phyloP scores from a whole-genome alignment of 1,140 invertebrate species.

The Eriosoma lanigerum region DNA sequence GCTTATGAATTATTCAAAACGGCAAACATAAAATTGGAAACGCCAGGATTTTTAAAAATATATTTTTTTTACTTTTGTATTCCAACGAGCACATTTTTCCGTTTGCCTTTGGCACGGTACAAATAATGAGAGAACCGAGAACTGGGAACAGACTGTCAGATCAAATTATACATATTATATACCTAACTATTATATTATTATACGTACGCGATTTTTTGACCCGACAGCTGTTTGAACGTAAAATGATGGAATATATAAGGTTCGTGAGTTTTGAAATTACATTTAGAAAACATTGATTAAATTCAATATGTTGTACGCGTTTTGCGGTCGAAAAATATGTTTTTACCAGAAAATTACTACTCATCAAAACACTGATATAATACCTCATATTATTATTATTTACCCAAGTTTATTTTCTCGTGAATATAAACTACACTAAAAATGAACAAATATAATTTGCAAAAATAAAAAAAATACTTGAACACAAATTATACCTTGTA shows the following conservation, averaged over 20 bases:
- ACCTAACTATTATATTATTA: too few species aligned
- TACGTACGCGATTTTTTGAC: neutral
- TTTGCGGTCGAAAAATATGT: neutral
- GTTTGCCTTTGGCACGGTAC: neutral
- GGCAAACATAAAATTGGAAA: conserved; percentile 32
- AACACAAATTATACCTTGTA: too few species aligned
- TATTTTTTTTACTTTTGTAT: conserved; percentile 4
- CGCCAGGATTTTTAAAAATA: neutral
- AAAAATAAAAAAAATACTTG: too few species aligned
- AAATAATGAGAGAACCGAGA: neutral
- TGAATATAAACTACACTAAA: too few species aligned
- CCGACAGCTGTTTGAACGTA: neutral
- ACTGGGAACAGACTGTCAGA: neutral
- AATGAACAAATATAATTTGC: too few species aligned
- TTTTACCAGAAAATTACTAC: too few species aligned
- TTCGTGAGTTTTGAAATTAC: neutral
- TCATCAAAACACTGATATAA: too few species aligned
- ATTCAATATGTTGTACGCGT: too few species aligned
- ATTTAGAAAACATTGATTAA: conserved; percentile 14
- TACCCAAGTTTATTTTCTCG: too few species aligned
- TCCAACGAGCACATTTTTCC: conserved; percentile 1
- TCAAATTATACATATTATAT: conserved; percentile 38
- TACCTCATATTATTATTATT: too few species aligned
- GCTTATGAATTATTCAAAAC: conserved; percentile 46
- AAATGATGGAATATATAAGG: neutral